A percentile compares a stretch with the other conserved stretches of the same genome.
These are phyloP conservation scores for Lottia scabra DNA, from an alignment of 2,888 invertebrate species.

Conservation along the genomic window DNA sequence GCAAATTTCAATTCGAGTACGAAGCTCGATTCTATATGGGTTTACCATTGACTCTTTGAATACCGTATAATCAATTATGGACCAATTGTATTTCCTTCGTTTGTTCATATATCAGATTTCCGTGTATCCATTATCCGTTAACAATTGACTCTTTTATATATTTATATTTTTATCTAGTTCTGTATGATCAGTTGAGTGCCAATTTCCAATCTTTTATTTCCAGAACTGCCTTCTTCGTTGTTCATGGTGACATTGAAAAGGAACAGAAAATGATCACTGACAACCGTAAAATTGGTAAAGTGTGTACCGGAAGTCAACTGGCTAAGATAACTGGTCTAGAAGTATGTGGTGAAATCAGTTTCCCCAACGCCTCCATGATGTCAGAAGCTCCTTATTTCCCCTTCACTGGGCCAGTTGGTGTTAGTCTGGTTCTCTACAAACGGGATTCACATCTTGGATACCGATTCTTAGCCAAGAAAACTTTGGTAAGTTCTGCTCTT, in stretches of 20 bases:
- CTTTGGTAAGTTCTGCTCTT: slow-evolving; percentile 4
- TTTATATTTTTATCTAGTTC: too few species aligned
- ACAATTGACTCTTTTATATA: too few species aligned
- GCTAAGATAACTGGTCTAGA: slow-evolving; percentile 85
- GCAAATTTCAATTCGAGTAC: too few species aligned
- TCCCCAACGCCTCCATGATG: slow-evolving; percentile 76
- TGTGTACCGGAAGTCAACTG: slow-evolving; percentile 50
- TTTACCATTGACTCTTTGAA: too few species aligned
- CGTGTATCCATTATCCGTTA: too few species aligned
- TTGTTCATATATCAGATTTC: too few species aligned
- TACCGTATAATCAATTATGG: too few species aligned
- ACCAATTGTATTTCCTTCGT: too few species aligned
- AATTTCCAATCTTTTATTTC: slow-evolving; percentile 10
- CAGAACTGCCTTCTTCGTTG: slow-evolving; percentile 45
- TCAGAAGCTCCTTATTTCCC: slow-evolving; percentile 64
- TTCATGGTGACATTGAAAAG: slow-evolving; percentile 72
- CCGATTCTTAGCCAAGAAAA: slow-evolving; percentile 37
- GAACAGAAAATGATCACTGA: slow-evolving; percentile 76
- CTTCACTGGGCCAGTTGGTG: slow-evolving; percentile 37
- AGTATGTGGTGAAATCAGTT: slow-evolving; percentile 80
- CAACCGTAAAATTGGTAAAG: slow-evolving; percentile 73
- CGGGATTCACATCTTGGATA: slow-evolving; percentile 40
- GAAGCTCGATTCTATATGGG: too few species aligned
- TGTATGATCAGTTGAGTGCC: too few species aligned
- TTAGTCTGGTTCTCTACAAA: slow-evolving; percentile 38